Conservation (phyloP, 2,888 invertebrate species). For the Strigamia crassipes region DNA sequence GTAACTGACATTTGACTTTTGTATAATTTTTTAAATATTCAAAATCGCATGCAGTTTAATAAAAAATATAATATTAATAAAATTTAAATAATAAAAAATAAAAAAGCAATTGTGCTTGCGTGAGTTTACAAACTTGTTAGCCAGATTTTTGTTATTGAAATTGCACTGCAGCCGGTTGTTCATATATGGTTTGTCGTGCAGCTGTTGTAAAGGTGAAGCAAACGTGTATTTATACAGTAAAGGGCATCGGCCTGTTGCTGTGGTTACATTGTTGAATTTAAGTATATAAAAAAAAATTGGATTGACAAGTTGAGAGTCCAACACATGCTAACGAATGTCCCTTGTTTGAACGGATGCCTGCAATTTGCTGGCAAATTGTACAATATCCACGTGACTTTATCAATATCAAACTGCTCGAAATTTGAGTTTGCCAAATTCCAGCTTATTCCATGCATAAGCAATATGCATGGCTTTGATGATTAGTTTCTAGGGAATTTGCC, state of each 20-base stretch:
- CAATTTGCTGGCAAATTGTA: not conserved
- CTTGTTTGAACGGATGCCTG: not conserved
- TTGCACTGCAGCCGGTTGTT: not conserved
- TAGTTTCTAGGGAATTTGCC: no score
- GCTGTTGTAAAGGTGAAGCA: not conserved
- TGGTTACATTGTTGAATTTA: not conserved
- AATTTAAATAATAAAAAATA: no score
- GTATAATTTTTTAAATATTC: no score
- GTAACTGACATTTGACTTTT: no score
- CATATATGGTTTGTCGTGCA: not conserved
- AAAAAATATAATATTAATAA: not conserved
- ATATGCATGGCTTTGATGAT: no score
- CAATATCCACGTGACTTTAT: not conserved
- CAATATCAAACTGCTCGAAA: not conserved
- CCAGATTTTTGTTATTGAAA: not conserved
- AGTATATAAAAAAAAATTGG: not conserved
- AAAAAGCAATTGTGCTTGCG: no score
- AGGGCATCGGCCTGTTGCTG: no score
- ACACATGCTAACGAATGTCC: not conserved
- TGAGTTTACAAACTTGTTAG: not conserved
- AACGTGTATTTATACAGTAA: not conserved
- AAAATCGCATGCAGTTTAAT: not conserved
- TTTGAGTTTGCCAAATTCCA: not conserved
- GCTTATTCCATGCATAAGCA: no score
- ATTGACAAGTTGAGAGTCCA: not conserved